A percentile compares a stretch with the other conserved stretches of the same genome.
Evolutionary conservation across 1,140 invertebrate species (phyloP).

Genomic region (Pseudomyrmex pallidus): DNA sequence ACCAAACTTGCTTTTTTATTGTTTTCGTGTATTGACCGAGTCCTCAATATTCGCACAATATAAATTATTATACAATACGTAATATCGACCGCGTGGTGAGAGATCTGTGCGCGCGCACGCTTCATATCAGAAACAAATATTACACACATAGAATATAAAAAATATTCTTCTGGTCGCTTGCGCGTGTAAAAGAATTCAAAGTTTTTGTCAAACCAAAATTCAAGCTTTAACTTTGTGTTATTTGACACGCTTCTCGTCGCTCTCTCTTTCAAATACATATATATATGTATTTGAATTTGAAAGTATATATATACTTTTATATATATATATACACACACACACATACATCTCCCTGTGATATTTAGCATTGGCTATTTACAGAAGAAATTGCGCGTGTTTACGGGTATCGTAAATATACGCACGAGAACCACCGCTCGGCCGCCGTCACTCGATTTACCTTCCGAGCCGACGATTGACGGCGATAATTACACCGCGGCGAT

Average conservation of each 20-base stretch:
- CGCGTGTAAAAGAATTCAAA: too few relatives aligned
- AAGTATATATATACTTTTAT: too few relatives aligned
- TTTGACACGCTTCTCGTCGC: too few relatives aligned
- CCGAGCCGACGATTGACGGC: conserved; percentile 49
- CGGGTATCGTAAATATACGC: conserved; percentile 8
- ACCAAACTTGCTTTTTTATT: conserved; percentile 54
- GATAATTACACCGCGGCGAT: conserved; percentile 53
- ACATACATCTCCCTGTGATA: background rate
- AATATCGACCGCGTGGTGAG: conserved; percentile 18
- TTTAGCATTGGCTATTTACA: conserved; percentile 15
- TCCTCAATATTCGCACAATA: conserved; percentile 42
- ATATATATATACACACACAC: too few relatives aligned
- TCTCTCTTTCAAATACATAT: too few relatives aligned
- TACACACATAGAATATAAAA: too few relatives aligned
- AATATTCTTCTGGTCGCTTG: too few relatives aligned
- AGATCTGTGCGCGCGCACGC: background rate
- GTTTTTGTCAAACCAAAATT: too few relatives aligned
- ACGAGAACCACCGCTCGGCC: background rate
- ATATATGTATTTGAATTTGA: too few relatives aligned
- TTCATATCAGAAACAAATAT: too few relatives aligned
- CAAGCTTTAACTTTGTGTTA: too few relatives aligned
- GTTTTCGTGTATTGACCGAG: conserved; percentile 51
- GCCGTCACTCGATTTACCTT: conserved; percentile 52
- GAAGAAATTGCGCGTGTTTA: conserved; percentile 28
- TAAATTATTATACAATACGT: conserved; percentile 37